Base-by-base conservation (phyloP, 2,888 invertebrate species). In the Lochmaea crataegi region DNA sequence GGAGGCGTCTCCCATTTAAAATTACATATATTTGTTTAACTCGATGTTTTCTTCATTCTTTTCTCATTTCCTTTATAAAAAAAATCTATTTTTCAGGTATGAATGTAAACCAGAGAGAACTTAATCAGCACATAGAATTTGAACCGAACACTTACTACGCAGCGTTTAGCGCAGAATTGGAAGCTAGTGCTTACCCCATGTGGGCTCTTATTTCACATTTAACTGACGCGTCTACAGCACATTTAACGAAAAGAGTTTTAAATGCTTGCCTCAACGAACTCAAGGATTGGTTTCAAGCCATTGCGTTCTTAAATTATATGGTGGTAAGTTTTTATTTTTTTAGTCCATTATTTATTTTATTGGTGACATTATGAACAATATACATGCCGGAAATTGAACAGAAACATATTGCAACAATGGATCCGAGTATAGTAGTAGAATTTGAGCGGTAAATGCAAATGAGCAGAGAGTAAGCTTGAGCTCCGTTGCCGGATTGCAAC, bases 131-230 rank as follows among this genome's bases (percentile, higher is more conserved):
- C 88, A 94, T 98, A 16, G 98, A 98, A 89, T 97, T 96, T 88
- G 98, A 99, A 87, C 97, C 97, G 58, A 96, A 96, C 78, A 96
- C 97, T 16, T 99, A 98, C 88, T 98, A 98, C 88, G 97, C 98
- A 63, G 97, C 98, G 42, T 99, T 98, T 89, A 96, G 97, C 75
- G 98, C 98, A 79, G 98, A 99, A 89, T 88, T 98, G 80, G 98
- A 99, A 88, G 97, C 97, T 32, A 96, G 96, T 82, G 96, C 98
- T 14, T 96, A 97, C 88, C 97, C 98, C 1, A 97, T 98, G 97
- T 98, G 98, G 98, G 96, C 97, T 14, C 91, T 98, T 72, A 94
- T 97, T 69, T 93, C 94, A 60, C 98, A 98, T 88, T 89, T 97
- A 48, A 91, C 92, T 75, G 94, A 93, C 83, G 89, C 91, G 10